Conservation (phyloP, 1,140 invertebrate species). For the Ylistrum balloti region DNA sequence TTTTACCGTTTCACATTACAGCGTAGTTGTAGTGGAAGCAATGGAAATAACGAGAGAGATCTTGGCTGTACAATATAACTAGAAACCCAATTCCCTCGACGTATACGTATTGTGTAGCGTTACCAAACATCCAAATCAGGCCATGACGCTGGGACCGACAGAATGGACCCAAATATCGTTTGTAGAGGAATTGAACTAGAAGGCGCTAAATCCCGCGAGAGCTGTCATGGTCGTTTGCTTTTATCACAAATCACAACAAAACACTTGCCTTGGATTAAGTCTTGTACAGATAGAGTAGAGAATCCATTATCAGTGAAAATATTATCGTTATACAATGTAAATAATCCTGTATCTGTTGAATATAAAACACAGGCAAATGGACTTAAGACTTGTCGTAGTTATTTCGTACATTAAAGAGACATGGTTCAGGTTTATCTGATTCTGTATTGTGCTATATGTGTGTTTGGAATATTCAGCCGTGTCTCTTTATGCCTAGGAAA, state of each 20-base stretch:
- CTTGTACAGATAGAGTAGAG: not conserved
- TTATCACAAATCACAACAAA: slow-evolving; percentile 5
- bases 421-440: too few relatives aligned
- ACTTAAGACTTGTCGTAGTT: not conserved
- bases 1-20: too few relatives aligned
- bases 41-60: not conserved
- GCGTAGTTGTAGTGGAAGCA: too few relatives aligned
- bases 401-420: too few relatives aligned
- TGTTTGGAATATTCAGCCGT: too few relatives aligned
- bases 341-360: not conserved
- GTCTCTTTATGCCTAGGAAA: too few relatives aligned
- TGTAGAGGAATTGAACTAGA: not conserved
- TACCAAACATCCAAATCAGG: not conserved
- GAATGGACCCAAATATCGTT: not conserved
- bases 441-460: not conserved
- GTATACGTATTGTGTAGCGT: not conserved
- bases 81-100: not conserved
- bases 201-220: slow-evolving; percentile 29
- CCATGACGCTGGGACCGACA: not conserved
- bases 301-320: slow-evolving; percentile 10
- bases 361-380: not conserved
- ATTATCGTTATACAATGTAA: not conserved
- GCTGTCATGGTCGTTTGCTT: not conserved
- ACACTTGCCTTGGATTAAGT: not conserved
- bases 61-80: not conserved